These are phyloP conservation scores for Yponomeuta malinellus DNA, from an alignment of 2,888 invertebrate genomes.

Conservation along the genomic window DNA sequence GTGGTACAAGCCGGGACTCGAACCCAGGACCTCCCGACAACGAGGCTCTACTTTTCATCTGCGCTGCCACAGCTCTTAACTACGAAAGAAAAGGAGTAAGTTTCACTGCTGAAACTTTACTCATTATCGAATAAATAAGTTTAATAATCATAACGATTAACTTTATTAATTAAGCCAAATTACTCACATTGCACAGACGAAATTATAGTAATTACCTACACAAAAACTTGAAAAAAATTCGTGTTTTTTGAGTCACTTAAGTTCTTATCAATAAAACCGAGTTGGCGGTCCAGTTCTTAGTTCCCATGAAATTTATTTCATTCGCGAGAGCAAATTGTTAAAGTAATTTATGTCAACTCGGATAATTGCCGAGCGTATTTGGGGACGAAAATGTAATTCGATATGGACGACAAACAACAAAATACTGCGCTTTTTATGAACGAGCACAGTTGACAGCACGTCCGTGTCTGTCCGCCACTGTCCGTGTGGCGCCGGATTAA, in stretches of 20 bases:
- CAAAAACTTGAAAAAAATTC: neutral
- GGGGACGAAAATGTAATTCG: neutral
- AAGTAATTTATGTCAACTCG: neutral
- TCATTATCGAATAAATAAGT: neutral
- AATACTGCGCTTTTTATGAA: neutral
- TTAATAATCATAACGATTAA: neutral
- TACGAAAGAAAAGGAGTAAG: too few species aligned
- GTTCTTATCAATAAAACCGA: neutral
- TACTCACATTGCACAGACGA: neutral
- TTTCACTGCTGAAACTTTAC: neutral
- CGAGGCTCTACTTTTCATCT: too few species aligned
- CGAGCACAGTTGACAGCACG: too few species aligned
- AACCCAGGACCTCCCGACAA: too few species aligned
- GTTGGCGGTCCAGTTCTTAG: neutral
- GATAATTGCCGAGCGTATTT: neutral
- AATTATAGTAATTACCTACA: neutral
- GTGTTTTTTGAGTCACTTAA: neutral
- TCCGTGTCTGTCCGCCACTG: too few species aligned
- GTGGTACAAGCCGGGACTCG: too few species aligned
- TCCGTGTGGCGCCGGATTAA: too few species aligned
- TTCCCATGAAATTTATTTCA: neutral
- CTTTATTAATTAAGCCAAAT: neutral
- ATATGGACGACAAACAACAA: neutral
- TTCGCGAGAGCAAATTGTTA: neutral
- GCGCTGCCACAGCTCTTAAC: too few species aligned